A percentile compares a stretch with the other conserved stretches of the same genome.
Evolutionary conservation across 2,113 vertebrate species (phyloP).

Genomic region (Mastomys coucha): DNA sequence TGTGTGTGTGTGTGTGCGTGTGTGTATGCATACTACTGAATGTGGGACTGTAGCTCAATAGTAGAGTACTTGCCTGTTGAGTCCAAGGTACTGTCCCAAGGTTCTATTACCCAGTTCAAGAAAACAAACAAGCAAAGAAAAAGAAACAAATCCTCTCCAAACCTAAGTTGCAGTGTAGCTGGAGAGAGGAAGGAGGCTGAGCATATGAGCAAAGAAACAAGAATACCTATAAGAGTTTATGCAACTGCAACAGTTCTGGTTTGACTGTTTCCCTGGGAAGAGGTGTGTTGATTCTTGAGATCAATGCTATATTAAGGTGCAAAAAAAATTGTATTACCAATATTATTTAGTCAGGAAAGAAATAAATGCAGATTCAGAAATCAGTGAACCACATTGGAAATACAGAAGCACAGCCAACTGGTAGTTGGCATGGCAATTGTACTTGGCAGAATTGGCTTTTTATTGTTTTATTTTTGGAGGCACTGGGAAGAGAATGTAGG

Average conservation of each 20-base stretch:
- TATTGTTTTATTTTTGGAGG: neutral
- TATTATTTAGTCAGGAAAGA: constrained; percentile 1
- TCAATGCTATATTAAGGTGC: neutral
- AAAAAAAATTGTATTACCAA: constrained; percentile 7
- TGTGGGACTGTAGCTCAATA: neutral
- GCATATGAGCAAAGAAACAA: neutral
- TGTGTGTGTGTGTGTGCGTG: neutral
- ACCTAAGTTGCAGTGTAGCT: neutral
- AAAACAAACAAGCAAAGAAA: neutral
- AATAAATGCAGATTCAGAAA: neutral
- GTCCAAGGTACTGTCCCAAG: neutral
- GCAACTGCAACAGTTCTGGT: neutral
- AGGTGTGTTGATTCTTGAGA: neutral
- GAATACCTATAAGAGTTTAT: neutral
- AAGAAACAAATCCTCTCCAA: neutral
- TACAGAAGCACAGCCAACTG: neutral
- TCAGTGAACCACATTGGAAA: neutral
- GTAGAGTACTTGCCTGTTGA: neutral
- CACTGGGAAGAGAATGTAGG: neutral
- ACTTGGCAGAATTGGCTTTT: neutral
- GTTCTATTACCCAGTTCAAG: neutral
- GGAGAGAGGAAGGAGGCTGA: neutral
- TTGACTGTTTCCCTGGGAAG: neutral
- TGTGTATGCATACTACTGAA: neutral
- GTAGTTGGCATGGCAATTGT: neutral